Base-by-base conservation (phyloP, 2,797 vertebrate species). In the Psittacula derbiana region DNA sequence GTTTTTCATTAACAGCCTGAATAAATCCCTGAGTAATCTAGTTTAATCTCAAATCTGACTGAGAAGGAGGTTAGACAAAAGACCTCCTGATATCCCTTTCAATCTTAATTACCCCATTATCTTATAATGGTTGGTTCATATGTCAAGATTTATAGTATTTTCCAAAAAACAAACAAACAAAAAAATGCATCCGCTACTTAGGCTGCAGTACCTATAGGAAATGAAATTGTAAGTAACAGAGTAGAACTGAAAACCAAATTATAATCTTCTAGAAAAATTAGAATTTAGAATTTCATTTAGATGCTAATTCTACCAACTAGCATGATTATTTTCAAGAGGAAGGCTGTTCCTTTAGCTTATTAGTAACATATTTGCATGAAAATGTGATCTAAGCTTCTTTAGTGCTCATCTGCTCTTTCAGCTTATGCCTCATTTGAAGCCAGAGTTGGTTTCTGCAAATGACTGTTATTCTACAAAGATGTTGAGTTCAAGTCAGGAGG, bases 361-460 rank as follows among this genome's bases (percentile, higher is more conserved):
- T 84, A 89, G 80, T 50, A 61, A n/a, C 27, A 20, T 57, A 93
- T 92, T 94, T 95, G 74, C 90, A 95, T 87, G 49, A 79, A 95
- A 96, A 93, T 84, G 53, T 74, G 80, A 86, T 92, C 53, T 90
- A 30, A 79, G 58, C 30, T 90, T 79, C 76, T 91, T 94, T 67
- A 90, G 27, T 61, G 64, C 52, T 94, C 85, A 92, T 90, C 76
- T 92, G 57, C 47, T 95, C 43, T 55, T 91, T 65, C 62, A 83
- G 41, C 28, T 84, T 79, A 92, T 80, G 78, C 65, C 55, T 92
- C 71, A 82, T 94, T 90, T 93, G 66, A 95, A 88, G 61, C 30
- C 52, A 88, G 31, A 76, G 78, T 69, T 78, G 53, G 31, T 81
- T 80, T 91, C 70, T 82, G 55, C 55, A 95, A 92, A 92, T 64